phyloP scores from a whole-genome alignment of 2,113 vertebrate genomes.

The Scatophagus argus region DNA sequence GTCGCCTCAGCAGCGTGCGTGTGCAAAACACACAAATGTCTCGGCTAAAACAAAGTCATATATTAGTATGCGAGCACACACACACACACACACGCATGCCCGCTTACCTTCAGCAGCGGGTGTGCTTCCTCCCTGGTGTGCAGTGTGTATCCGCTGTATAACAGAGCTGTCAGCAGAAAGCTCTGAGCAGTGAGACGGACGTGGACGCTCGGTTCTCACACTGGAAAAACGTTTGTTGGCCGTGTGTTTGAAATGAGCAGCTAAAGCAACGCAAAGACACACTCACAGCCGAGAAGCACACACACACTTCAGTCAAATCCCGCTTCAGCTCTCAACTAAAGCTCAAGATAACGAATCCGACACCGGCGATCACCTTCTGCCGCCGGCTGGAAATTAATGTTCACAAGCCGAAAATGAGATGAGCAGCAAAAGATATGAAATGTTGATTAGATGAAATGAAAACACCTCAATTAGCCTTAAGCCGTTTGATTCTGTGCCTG shows the following conservation, averaged over 20 bases:
- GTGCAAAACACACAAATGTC: constrained; percentile 57
- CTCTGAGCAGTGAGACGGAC: constrained; percentile 43
- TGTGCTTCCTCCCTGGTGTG: constrained; percentile 62
- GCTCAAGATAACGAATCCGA: too few relatives aligned
- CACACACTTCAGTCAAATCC: too few relatives aligned
- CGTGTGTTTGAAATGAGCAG: too few relatives aligned
- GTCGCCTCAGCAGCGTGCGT: constrained; percentile 42
- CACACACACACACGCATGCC: constrained; percentile 46
- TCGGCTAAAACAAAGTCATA: constrained; percentile 51
- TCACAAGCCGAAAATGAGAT: too few relatives aligned
- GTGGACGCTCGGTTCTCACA: constrained; percentile 47
- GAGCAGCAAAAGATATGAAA: too few relatives aligned
- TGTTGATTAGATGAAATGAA: too few relatives aligned
- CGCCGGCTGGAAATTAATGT: too few relatives aligned
- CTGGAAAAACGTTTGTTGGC: too few relatives aligned
- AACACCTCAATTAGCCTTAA: too few relatives aligned
- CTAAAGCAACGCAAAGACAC: not conserved
- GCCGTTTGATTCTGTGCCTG: too few relatives aligned
- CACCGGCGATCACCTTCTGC: too few relatives aligned
- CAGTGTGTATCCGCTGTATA: constrained; percentile 63
- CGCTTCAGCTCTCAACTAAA: too few relatives aligned
- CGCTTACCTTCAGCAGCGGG: not conserved
- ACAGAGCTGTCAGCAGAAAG: constrained; percentile 71
- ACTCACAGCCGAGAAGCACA: not conserved
- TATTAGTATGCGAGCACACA: constrained; percentile 26